Evolutionary conservation across 2,888 invertebrate genomes (phyloP).

Genomic region (Microplitis manilae): DNA sequence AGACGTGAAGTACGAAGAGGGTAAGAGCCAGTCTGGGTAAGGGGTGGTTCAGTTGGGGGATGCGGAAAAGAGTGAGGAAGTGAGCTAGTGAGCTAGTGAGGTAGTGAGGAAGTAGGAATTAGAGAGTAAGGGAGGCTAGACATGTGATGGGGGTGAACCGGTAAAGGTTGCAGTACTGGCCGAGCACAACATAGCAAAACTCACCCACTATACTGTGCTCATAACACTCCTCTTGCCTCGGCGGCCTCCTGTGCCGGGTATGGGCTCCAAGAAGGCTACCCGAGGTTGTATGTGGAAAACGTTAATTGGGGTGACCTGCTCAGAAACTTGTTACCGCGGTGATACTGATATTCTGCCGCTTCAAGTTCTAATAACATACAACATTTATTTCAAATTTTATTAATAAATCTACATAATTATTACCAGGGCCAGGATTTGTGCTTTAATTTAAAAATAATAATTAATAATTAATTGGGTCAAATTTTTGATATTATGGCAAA

Average conservation of each 20-base stretch:
- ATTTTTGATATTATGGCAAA: too few species aligned
- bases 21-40: neutral
- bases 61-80: neutral
- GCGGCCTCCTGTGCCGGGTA: conserved; percentile 18
- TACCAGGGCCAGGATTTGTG: too few species aligned
- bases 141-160: conserved; percentile 31
- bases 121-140: conserved; percentile 30
- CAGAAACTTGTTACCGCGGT: conserved; percentile 70
- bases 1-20: conserved; percentile 54
- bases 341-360: conserved; percentile 62
- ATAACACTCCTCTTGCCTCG: conserved; percentile 6
- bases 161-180: conserved; percentile 30
- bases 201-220: conserved; percentile 29
- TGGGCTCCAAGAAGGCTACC: conserved; percentile 18
- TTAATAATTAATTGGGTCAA: too few species aligned
- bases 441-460: too few species aligned
- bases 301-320: conserved; percentile 72
- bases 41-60: neutral
- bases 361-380: neutral
- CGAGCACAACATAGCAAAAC: conserved; percentile 35
- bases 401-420: neutral
- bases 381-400: neutral
- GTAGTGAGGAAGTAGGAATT: conserved; percentile 3
- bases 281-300: conserved; percentile 66
- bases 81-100: neutral